These are phyloP conservation scores for Sesia bembeciformis DNA, from an alignment of 2,888 invertebrate genomes.

Conservation along the genomic window DNA sequence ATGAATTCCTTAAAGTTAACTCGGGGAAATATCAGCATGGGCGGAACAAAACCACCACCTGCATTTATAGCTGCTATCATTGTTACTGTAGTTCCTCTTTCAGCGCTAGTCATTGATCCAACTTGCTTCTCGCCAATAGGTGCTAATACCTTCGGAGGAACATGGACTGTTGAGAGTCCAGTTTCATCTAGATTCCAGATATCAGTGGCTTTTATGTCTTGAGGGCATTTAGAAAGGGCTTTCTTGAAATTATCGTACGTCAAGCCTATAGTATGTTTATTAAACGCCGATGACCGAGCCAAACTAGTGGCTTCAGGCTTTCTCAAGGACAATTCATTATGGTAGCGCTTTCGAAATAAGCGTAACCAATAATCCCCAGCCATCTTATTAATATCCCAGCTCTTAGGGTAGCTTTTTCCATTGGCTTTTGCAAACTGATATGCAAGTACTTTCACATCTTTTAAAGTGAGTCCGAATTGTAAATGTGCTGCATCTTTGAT, in stretches of 20 bases:
- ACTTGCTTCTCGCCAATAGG: slow-evolving; percentile 20
- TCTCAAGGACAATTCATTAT: slow-evolving; percentile 15
- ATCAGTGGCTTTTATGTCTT: slow-evolving; percentile 10
- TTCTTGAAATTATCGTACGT: slow-evolving; percentile 18
- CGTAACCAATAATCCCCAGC: slow-evolving; percentile 1
- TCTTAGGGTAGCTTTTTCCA: slow-evolving; percentile 11
- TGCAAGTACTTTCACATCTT: neutral
- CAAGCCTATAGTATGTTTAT: slow-evolving; percentile 12
- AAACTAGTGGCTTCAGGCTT: slow-evolving; percentile 19
- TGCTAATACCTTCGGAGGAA: slow-evolving; percentile 20
- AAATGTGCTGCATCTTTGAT: slow-evolving; percentile 3
- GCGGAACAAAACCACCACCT: slow-evolving; percentile 12
- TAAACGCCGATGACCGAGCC: slow-evolving; percentile 17
- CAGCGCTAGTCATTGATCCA: slow-evolving; percentile 10
- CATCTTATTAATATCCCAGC: slow-evolving; percentile 10
- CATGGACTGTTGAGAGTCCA: slow-evolving; percentile 20
- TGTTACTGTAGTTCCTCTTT: slow-evolving; percentile 4
- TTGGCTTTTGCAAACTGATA: slow-evolving; percentile 11
- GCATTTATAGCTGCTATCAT: slow-evolving; percentile 8
- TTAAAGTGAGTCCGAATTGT: slow-evolving; percentile 1
- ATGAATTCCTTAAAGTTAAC: slow-evolving; percentile 12
- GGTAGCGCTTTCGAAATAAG: slow-evolving; percentile 3
- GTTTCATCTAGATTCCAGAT: slow-evolving; percentile 23
- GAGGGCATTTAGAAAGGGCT: slow-evolving; percentile 8
- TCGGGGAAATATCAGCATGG: slow-evolving; percentile 12